These are phyloP conservation scores for Macrocentrus cingulum DNA, from an alignment of 1,140 invertebrate genomes.

Conservation along the genomic window DNA sequence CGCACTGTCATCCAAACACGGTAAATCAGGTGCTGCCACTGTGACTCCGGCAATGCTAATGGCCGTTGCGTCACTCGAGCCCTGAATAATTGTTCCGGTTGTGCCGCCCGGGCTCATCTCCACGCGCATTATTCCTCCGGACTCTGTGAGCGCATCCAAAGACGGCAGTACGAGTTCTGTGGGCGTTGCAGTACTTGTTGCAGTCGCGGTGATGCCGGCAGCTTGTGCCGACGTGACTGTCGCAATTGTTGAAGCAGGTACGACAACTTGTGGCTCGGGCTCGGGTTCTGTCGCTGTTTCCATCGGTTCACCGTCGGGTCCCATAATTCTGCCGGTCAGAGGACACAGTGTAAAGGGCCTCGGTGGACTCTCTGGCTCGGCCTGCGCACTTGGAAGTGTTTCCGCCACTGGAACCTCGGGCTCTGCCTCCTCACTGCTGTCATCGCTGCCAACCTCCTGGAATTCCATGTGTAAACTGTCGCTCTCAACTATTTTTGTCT, in stretches of 20 bases:
- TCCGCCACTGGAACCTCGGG: constrained; percentile 60
- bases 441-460: constrained; percentile 54
- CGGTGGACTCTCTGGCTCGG: constrained; percentile 66
- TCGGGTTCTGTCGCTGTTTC: constrained; percentile 41
- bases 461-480: constrained; percentile 59
- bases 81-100: constrained; percentile 63
- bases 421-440: constrained; percentile 62
- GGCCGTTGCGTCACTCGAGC: constrained; percentile 42
- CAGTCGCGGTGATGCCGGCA: constrained; percentile 17
- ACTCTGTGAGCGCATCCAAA: constrained; percentile 58
- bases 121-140: constrained; percentile 67
- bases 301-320: constrained; percentile 69
- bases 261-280: constrained; percentile 25
- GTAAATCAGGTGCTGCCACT: constrained; percentile 56
- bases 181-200: constrained; percentile 14
- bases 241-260: constrained; percentile 8
- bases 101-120: constrained; percentile 70
- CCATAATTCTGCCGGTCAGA: constrained; percentile 68
- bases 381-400: constrained; percentile 55
- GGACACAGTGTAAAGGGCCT: constrained; percentile 71
- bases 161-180: constrained; percentile 49
- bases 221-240: constrained; percentile 4
- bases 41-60: constrained; percentile 47
- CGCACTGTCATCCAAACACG: constrained; percentile 48
- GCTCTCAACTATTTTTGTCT: constrained; percentile 55